Percentiles rank a stretch among this genome's conserved stretches.
phyloP scores from a whole-genome alignment of 2,888 invertebrate species.

The Synanthedon myopaeformis region DNA sequence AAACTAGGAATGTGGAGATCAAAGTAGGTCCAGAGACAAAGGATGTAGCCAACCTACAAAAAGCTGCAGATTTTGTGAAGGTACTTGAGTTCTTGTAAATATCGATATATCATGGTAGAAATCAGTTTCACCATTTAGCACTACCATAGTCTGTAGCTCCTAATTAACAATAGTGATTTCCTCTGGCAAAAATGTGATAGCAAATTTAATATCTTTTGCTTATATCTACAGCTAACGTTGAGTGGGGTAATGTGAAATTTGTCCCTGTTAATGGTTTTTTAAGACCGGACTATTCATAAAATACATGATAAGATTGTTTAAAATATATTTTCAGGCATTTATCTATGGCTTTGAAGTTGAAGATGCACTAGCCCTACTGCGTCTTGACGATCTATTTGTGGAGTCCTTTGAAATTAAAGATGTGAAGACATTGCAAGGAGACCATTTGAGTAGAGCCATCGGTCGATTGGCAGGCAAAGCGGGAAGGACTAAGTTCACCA shows the following conservation, averaged over 20 bases:
- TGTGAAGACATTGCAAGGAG: slow-evolving; percentile 94
- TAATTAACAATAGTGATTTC: not conserved
- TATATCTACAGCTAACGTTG: too few relatives aligned
- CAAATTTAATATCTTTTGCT: too few relatives aligned
- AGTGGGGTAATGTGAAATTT: too few relatives aligned
- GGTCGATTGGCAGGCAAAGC: slow-evolving; percentile 98
- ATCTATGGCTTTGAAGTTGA: slow-evolving; percentile 96
- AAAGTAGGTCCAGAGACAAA: slow-evolving; percentile 79
- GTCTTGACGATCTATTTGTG: slow-evolving; percentile 96
- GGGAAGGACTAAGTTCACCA: slow-evolving; percentile 96
- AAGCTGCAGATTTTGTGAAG: slow-evolving; percentile 97
- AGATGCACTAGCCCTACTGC: slow-evolving; percentile 92
- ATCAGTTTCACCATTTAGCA: not conserved
- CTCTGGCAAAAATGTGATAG: too few relatives aligned
- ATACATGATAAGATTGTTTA: too few relatives aligned
- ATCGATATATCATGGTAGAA: too few relatives aligned
- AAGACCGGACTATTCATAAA: too few relatives aligned
- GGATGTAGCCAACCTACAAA: slow-evolving; percentile 92
- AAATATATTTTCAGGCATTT: slow-evolving; percentile 74
- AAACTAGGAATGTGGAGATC: slow-evolving; percentile 90
- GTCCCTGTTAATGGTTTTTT: too few relatives aligned
- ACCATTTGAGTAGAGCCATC: slow-evolving; percentile 94
- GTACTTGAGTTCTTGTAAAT: slow-evolving; percentile 18
- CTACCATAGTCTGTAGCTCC: not conserved
- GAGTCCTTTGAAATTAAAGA: slow-evolving; percentile 98